These are phyloP conservation scores for Pavo muticus DNA, from an alignment of 2,113 vertebrate genomes.

Conservation along the genomic window DNA sequence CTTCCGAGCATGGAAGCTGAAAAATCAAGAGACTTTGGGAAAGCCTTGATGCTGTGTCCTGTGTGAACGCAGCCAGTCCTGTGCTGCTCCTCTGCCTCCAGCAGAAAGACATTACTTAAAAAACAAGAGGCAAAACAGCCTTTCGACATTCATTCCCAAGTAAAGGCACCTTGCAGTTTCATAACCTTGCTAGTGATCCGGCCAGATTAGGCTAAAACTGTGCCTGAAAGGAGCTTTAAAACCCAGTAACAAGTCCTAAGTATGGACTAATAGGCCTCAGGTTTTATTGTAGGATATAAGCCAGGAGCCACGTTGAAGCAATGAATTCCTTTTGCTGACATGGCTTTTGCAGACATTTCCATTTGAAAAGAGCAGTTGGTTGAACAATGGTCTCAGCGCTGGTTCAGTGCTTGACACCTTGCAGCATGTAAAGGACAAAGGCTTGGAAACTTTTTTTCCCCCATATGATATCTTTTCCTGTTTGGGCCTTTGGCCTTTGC, in stretches of 20 bases:
- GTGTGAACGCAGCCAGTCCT: not conserved
- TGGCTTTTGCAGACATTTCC: conserved; percentile 57
- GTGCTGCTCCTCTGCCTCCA: not conserved
- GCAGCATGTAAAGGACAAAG: conserved; percentile 43
- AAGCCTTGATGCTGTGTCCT: conserved; percentile 42
- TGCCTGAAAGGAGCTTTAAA: conserved; percentile 40
- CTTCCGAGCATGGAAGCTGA: conserved; percentile 49
- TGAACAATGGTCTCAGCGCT: conserved; percentile 32
- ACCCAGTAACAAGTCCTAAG: conserved; percentile 2
- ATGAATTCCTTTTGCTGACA: conserved; percentile 40
- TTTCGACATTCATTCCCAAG: not conserved
- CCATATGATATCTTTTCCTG: conserved; percentile 56
- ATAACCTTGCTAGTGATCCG: not conserved
- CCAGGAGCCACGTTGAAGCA: conserved; percentile 9
- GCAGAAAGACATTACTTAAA: not conserved
- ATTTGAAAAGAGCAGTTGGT: conserved; percentile 60
- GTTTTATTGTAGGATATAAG: conserved; percentile 43
- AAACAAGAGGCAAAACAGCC: not conserved
- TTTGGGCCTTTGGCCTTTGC: conserved; percentile 56
- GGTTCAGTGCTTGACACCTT: conserved; percentile 47
- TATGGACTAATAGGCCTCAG: not conserved
- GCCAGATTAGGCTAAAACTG: conserved; percentile 33
- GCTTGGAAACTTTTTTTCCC: not conserved
- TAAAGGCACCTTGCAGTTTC: conserved; percentile 9
- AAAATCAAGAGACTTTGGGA: conserved; percentile 57